Evolutionary conservation across 2,113 vertebrate genomes (phyloP), one percentile per base, ranked within the genome.

Genomic region (Columbina picui): DNA sequence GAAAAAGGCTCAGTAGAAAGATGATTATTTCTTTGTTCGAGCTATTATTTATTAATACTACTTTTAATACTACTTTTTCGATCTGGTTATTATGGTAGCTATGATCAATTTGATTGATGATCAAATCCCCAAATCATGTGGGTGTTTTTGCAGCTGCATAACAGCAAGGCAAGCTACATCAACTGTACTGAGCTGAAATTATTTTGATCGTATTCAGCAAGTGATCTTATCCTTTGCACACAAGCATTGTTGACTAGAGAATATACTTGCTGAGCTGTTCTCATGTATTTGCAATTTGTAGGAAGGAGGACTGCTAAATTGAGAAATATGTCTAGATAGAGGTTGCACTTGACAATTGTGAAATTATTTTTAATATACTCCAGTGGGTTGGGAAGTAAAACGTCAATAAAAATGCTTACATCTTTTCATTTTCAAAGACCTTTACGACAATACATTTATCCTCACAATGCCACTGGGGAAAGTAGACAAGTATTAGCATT

Each of bases 291-390:
- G 39, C 45, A 84, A 9, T 67, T 82, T 93, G 27, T 77, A 59
- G 41, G 47, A 86, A 64, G 75, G 15, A 80, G 53, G 22, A 74
- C 43, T 67, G 50, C 52, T 81, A 86, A 91, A 90, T 25, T 67
- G 63, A 76, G 71, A 91, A 77, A 74, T 83, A 82, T 47, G 21
- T 63, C 75, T 50, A 83, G 79, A n/a, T 59, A 77, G 70, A 85
- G 34, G 55, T 83, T 93, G 41, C 55, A 67, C 45, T 83, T 87
- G 78, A 90, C 57, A 85, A 90, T 65, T 82, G 69, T 47, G 45
- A 89, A 89, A 80, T 93, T 82, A 79, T 93, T 94, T 95, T 94
- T 94, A 83, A 83, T 87, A 77, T 77, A 74, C 63, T 61, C 26
- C 57, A 53, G 87, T 93, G 87, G 55, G 45, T 12, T 91, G 65